Conservation (phyloP, 92 coral and sea anemone species). For the Epizoanthus stellaris region DNA sequence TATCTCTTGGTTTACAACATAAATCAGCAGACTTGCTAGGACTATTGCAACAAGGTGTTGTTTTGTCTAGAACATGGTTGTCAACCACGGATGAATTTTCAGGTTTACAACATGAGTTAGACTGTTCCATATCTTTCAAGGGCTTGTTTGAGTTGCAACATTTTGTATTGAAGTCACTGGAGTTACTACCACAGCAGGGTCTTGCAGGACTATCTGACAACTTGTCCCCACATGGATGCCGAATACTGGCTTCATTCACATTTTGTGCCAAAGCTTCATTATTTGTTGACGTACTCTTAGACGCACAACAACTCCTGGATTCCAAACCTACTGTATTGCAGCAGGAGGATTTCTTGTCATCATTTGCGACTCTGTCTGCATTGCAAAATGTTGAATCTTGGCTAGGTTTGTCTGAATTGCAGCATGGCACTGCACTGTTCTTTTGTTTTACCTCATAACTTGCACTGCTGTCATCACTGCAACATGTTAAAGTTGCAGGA, state of each 20-base stretch:
- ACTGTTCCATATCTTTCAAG: background rate
- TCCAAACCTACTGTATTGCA: background rate
- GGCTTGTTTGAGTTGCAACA: constrained; percentile 7
- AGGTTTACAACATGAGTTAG: background rate
- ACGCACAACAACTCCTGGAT: background rate
- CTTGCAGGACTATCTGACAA: background rate
- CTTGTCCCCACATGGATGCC: background rate
- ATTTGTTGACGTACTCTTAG: background rate
- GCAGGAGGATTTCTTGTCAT: background rate
- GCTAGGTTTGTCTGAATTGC: background rate
- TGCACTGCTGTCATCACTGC: background rate
- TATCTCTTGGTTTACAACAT: constrained; percentile 5
- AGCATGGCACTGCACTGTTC: background rate
- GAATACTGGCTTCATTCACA: background rate
- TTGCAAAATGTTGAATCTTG: background rate
- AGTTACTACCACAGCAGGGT: background rate
- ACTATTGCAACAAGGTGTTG: too few relatives aligned
- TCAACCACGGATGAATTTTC: too few relatives aligned
- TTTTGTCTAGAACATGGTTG: too few relatives aligned
- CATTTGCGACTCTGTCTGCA: background rate
- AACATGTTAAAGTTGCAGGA: background rate
- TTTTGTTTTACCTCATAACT: background rate
- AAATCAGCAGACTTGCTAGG: background rate
- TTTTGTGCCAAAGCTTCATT: background rate
- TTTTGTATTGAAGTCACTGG: background rate